A percentile compares a stretch with the other conserved stretches of the same genome.
Conservation (phyloP, 2,888 invertebrate species). For the Formica aserva region DNA sequence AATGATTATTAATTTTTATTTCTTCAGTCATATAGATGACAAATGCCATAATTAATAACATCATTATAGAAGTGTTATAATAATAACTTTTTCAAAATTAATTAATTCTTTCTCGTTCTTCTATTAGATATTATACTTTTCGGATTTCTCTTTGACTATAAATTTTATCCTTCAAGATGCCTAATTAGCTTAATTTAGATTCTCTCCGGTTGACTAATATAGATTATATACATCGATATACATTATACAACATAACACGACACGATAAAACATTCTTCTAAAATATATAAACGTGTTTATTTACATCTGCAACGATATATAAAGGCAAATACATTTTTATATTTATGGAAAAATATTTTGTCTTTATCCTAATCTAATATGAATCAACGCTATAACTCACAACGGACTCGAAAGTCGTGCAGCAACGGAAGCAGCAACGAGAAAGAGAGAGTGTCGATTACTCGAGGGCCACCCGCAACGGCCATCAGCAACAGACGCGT, state of each 20-base stretch:
- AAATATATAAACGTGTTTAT: no score
- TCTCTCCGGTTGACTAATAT: no score
- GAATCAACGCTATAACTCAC: not conserved
- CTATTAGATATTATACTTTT: not conserved
- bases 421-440: conserved; percentile 2
- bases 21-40: not conserved
- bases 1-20: not conserved
- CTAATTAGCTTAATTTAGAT: conserved; percentile 2
- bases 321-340: no score
- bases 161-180: not conserved
- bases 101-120: conserved; percentile 1
- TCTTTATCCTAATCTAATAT: not conserved
- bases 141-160: not conserved
- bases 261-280: no score
- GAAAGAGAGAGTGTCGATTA: conserved; percentile 20
- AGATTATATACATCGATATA: no score
- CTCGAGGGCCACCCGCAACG: conserved; percentile 83
- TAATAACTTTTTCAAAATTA: not conserved
- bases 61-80: not conserved
- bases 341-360: no score
- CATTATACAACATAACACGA: no score
- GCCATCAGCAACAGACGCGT: conserved; percentile 62
- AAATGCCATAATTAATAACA: conserved; percentile 10
- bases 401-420: conserved; percentile 7
- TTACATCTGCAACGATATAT: no score